Percentiles rank a stretch among this genome's conserved stretches.
Evolutionary conservation across 2,113 vertebrate genomes (phyloP).

Genomic region (Dasyornis broadbenti): DNA sequence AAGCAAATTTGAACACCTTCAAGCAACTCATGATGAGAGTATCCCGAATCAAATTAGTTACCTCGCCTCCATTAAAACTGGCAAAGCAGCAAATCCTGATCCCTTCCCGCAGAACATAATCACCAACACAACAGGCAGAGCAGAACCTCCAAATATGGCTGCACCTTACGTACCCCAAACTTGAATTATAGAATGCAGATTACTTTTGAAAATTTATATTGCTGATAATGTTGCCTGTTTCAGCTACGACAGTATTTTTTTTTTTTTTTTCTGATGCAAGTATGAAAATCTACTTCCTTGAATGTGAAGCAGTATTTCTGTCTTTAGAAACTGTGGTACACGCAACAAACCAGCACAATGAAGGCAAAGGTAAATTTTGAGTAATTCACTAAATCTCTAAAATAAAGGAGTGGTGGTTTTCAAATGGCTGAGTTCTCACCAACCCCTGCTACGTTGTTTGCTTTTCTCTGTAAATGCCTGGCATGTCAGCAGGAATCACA

Average conservation of each 20-base stretch:
- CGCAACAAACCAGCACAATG: background rate
- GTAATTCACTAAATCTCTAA: background rate
- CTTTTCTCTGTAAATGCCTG: background rate
- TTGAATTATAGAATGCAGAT: background rate
- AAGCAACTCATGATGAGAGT: slow-evolving; percentile 49
- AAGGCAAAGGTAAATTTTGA: background rate
- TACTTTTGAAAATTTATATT: background rate
- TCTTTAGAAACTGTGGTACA: background rate
- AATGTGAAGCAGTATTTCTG: background rate
- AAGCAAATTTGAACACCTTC: slow-evolving; percentile 54
- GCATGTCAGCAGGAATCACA: background rate
- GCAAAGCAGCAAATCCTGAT: background rate
- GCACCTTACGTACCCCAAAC: background rate
- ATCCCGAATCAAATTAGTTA: slow-evolving; percentile 47
- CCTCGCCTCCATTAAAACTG: slow-evolving; percentile 22
- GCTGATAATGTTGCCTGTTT: background rate
- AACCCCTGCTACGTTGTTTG: background rate
- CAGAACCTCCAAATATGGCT: background rate
- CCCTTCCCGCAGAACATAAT: background rate
- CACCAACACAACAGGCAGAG: background rate
- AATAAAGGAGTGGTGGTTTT: background rate
- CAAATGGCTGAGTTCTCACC: background rate
- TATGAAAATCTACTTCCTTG: background rate
- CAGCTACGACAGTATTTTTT: background rate
- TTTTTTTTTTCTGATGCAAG: background rate